These are phyloP conservation scores for Siphlonurus alternatus DNA, from an alignment of 2,888 invertebrate genomes.

Conservation along the genomic window DNA sequence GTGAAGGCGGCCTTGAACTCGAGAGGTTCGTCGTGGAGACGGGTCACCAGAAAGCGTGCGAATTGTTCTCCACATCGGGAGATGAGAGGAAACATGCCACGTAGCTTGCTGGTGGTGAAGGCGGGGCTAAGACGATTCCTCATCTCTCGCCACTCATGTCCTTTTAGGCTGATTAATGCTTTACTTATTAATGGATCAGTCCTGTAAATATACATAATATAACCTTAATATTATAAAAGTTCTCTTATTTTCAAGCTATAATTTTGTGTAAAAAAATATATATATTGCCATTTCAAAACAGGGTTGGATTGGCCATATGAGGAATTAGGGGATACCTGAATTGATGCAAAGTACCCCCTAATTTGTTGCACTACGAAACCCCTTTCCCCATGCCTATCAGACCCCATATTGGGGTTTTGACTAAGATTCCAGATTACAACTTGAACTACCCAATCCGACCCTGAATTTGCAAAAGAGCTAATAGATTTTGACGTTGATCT, in stretches of 20 bases:
- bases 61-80: conserved; percentile 34
- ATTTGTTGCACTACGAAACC: too few species aligned
- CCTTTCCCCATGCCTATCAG: too few species aligned
- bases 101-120: conserved; percentile 49
- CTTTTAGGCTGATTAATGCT: conserved; percentile 16
- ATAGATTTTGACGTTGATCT: too few species aligned
- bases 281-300: neutral
- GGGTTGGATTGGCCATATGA: too few species aligned
- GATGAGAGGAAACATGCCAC: conserved; percentile 42
- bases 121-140: conserved; percentile 45
- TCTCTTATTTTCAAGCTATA: neutral
- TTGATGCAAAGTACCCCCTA: too few species aligned
- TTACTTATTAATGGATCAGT: neutral
- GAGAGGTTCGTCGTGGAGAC: conserved; percentile 2
- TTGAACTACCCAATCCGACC: too few species aligned
- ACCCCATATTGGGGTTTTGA: too few species aligned
- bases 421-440: too few species aligned
- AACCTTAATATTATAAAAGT: neutral
- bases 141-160: conserved; percentile 42
- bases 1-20: conserved; percentile 10
- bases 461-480: too few species aligned
- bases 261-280: neutral
- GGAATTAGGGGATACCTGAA: too few species aligned
- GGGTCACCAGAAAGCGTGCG: neutral
- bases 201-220: neutral